Percentiles rank a stretch among this genome's conserved stretches.
Conservation (phyloP, 2,888 invertebrate species). For the Stenurella melanura region DNA sequence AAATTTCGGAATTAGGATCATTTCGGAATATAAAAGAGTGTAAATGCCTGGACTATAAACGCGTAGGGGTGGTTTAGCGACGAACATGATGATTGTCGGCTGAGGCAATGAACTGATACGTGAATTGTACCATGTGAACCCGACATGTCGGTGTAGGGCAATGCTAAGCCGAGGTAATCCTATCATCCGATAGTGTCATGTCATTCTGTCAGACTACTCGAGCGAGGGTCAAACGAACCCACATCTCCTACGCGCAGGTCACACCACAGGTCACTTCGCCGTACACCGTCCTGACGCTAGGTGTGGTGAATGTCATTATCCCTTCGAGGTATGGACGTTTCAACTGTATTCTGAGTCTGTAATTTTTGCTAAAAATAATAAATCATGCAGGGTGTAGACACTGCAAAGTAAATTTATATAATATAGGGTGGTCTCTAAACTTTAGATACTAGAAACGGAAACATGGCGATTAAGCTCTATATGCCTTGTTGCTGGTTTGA, state of each 20-base stretch:
- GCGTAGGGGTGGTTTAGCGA: constrained; percentile 25
- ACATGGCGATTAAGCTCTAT: too few relatives aligned
- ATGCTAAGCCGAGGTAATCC: constrained; percentile 72
- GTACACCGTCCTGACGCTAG: constrained; percentile 46
- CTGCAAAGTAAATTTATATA: too few relatives aligned
- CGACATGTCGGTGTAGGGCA: constrained; percentile 69
- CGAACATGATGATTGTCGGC: constrained; percentile 23
- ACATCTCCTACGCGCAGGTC: constrained; percentile 61
- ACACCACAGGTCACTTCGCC: constrained; percentile 55
- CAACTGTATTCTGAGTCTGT: background rate
- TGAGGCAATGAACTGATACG: constrained; percentile 56
- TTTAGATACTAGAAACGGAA: too few relatives aligned
- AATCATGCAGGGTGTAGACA: background rate
- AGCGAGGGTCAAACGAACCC: constrained; percentile 61
- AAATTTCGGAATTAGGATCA: background rate
- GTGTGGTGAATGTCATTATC: constrained; percentile 59
- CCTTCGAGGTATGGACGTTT: constrained; percentile 31
- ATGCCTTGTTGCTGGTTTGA: too few relatives aligned
- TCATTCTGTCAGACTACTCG: constrained; percentile 71
- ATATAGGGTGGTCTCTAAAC: too few relatives aligned
- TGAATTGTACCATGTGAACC: constrained; percentile 65
- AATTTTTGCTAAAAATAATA: constrained; percentile 21
- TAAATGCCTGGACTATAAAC: background rate
- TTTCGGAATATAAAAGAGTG: background rate
- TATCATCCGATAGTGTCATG: constrained; percentile 73